Evolutionary conservation across 2,797 vertebrate species (phyloP), one percentile per base, ranked within the genome.

Genomic region (Tapirus indicus): DNA sequence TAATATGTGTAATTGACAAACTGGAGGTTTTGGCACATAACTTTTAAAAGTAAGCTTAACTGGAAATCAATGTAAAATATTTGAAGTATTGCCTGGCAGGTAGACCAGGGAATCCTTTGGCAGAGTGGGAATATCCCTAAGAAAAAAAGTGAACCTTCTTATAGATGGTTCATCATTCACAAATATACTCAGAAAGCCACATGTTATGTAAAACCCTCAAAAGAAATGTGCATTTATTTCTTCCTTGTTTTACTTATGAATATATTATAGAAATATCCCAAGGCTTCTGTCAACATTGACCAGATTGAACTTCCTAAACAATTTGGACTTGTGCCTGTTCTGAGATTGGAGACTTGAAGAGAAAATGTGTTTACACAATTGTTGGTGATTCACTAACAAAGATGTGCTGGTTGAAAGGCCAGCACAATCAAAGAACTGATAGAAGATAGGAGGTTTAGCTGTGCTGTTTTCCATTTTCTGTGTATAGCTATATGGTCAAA

Each of bases 381-480:
- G 27, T 23, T 82, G 56, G 64, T 94, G 77, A 96, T 88, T 97
- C 80, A 94, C 47, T 58, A 79, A 66, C 49, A 58, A 52, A 83
- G 38, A 71, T 18, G 14, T 71, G 4, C 5, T 68, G 17, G n/a
- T 54, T 44, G 32, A 71, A 80, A 92, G 62, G 16, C 52, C 68
- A 88, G 20, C 35, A n/a, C 3, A 56, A 16, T 44, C 38, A 60
- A 62, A 54, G 27, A 74, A 52, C 17, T 85, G 69, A 89, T 5
- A 56, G 74, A 82, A 74, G 96, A 79, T 0, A n/a, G 35, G 41
- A 56, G 9, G 12, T 11, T 41, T 41, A 88, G 41, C 52, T 64
- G 13, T 58, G n/a, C 2, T 64, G 41, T 62, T 87, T 87, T 89
- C 44, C 44, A 54, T 18, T 86, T 49, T 92, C 66, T 88, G 23